A percentile compares a stretch with the other conserved stretches of the same genome.
Evolutionary conservation across 1,140 invertebrate genomes (phyloP).

Genomic region (Drosophila repletoides): DNA sequence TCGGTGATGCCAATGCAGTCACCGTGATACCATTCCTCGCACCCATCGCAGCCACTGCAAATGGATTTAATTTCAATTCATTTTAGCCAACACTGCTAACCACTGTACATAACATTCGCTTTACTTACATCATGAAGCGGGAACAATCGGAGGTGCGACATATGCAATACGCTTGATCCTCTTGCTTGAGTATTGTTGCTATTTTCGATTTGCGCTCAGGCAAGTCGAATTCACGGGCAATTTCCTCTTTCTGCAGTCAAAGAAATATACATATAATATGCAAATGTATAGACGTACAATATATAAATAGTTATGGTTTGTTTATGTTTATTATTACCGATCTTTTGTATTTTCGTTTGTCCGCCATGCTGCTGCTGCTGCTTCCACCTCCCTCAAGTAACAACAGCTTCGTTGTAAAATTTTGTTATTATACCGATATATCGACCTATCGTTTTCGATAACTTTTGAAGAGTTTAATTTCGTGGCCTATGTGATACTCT

Average conservation of each 20-base stretch:
- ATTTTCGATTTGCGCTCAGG: constrained; percentile 96
- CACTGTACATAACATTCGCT: neutral
- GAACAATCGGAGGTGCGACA: constrained; percentile 96
- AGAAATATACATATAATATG: neutral
- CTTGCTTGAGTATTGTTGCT: constrained; percentile 92
- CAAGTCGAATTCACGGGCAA: constrained; percentile 93
- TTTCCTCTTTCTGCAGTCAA: constrained; percentile 90
- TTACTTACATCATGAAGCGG: constrained; percentile 96
- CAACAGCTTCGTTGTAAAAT: neutral
- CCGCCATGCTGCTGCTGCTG: constrained; percentile 45
- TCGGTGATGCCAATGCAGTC: constrained; percentile 98
- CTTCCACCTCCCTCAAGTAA: constrained; percentile 19
- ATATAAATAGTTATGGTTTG: neutral
- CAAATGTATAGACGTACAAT: neutral
- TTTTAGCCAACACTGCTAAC: neutral
- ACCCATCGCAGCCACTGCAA: constrained; percentile 94
- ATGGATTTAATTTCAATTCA: constrained; percentile 24
- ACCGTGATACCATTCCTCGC: constrained; percentile 99
- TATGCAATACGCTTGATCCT: constrained; percentile 96
- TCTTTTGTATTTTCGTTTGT: constrained; percentile 71
- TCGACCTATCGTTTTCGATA: too few species aligned
- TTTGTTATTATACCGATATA: constrained; percentile 17
- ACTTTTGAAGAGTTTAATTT: too few species aligned
- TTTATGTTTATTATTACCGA: constrained; percentile 40
- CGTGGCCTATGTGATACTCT: too few species aligned